Evolutionary conservation across 2,797 vertebrate genomes (phyloP).

Genomic region (Cyclopterus lumpus): DNA sequence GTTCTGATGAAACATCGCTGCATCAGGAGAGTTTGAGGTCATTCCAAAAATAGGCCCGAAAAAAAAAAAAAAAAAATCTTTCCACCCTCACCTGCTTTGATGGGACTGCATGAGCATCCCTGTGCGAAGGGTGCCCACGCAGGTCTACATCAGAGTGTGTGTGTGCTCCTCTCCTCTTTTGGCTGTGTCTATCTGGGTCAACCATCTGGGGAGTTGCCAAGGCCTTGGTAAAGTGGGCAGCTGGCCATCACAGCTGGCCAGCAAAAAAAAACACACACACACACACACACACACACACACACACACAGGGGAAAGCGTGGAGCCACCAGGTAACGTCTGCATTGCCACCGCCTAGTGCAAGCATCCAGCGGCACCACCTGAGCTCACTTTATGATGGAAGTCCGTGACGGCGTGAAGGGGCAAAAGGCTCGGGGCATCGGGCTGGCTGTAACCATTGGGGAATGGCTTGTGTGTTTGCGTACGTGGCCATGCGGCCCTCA

Average conservation of each 20-base stretch:
- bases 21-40: constrained; percentile 56
- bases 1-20: constrained; percentile 37
- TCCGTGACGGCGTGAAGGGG: not conserved
- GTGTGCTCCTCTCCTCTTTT: constrained; percentile 49
- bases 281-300: constrained; percentile 6
- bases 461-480: constrained; percentile 39
- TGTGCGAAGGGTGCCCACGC: constrained; percentile 29
- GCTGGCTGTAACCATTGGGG: constrained; percentile 33
- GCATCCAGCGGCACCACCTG: constrained; percentile 67
- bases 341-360: constrained; percentile 65
- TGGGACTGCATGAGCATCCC: constrained; percentile 30
- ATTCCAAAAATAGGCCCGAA: constrained; percentile 45
- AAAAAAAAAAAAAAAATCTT: constrained; percentile 1
- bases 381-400: constrained; percentile 38
- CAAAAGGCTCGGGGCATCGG: constrained; percentile 19
- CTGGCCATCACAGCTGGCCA: constrained; percentile 81
- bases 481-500: not conserved
- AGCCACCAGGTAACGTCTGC: constrained; percentile 78
- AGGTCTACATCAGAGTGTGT: constrained; percentile 50
- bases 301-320: constrained; percentile 10
- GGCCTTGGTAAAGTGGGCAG: constrained; percentile 68
- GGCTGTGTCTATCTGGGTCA: constrained; percentile 78
- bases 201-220: constrained; percentile 75
- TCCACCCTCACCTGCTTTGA: constrained; percentile 57
- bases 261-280: constrained; percentile 5